phyloP scores from a whole-genome alignment of 2,113 vertebrate genomes.

The Synchiropus splendidus region DNA sequence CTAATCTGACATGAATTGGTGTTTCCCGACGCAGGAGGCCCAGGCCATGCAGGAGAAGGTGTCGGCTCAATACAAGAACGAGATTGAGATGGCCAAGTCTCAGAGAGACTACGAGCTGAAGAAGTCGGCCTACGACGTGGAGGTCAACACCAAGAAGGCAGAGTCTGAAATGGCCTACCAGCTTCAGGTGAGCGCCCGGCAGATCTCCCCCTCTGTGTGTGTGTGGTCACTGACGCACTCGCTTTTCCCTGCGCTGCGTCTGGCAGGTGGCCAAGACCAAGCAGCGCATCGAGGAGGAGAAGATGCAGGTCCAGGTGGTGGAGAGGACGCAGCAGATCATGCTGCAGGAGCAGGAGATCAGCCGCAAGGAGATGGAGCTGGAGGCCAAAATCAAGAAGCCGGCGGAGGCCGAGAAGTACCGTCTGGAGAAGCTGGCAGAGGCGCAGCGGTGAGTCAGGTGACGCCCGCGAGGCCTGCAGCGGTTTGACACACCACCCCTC shows the following conservation, averaged over 20 bases:
- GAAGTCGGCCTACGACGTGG: conserved; percentile 78
- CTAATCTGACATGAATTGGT: not conserved
- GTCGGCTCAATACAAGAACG: conserved; percentile 82
- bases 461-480: not conserved
- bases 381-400: conserved; percentile 83
- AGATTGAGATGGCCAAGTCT: conserved; percentile 90
- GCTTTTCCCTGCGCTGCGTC: not conserved
- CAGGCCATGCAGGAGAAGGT: conserved; percentile 84
- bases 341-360: conserved; percentile 86
- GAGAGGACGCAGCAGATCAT: conserved; percentile 84
- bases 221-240: too few relatives aligned
- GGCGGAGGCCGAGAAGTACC: conserved; percentile 78
- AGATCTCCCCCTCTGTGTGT: too few relatives aligned
- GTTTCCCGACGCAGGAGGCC: conserved; percentile 67
- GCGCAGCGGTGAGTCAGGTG: conserved; percentile 77
- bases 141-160: conserved; percentile 84
- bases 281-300: conserved; percentile 88
- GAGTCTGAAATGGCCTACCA: conserved; percentile 89
- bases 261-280: conserved; percentile 88
- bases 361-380: conserved; percentile 78
- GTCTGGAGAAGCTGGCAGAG: conserved; percentile 77
- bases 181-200: conserved; percentile 79
- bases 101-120: conserved; percentile 87
- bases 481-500: not conserved
- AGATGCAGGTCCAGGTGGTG: conserved; percentile 84